phyloP scores from a whole-genome alignment of 1,140 invertebrate genomes.

The Aricia agestis region DNA sequence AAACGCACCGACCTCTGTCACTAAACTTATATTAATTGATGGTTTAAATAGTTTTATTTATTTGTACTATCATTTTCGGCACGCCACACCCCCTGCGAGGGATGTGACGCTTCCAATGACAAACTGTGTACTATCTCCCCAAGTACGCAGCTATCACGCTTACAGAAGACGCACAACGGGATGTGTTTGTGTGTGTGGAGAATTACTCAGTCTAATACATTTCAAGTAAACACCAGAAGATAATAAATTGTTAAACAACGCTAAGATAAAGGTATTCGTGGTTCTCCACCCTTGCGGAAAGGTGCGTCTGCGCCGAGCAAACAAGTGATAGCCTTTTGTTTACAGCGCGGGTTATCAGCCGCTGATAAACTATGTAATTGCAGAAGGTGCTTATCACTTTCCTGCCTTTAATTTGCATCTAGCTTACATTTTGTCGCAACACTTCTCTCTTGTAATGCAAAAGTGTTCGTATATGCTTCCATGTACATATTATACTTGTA shows the following conservation, averaged over 20 bases:
- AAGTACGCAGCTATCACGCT: conserved; percentile 16
- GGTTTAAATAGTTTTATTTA: not conserved
- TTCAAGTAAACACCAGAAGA: not conserved
- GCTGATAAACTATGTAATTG: not conserved
- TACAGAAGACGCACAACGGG: conserved; percentile 17
- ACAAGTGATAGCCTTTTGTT: conserved; percentile 1
- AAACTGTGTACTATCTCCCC: conserved; percentile 16
- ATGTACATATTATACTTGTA: not conserved
- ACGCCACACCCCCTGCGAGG: not conserved
- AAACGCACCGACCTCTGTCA: too few relatives aligned
- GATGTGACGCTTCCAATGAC: conserved; percentile 21
- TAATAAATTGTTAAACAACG: not conserved
- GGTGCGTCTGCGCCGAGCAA: not conserved
- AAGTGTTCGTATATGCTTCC: not conserved
- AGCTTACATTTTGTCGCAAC: not conserved
- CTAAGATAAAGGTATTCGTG: not conserved
- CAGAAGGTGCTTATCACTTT: not conserved
- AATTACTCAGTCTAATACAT: not conserved
- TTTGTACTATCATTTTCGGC: conserved; percentile 21
- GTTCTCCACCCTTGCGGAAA: not conserved
- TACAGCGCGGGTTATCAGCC: not conserved
- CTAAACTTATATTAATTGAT: too few relatives aligned
- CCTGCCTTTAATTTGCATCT: not conserved
- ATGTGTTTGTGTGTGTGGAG: too few relatives aligned
- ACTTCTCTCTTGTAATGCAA: not conserved